Percentiles rank a stretch among this genome's conserved stretches.
Conservation (phyloP, 2,113 vertebrate genomes). For the Uropsilus gracilis region DNA sequence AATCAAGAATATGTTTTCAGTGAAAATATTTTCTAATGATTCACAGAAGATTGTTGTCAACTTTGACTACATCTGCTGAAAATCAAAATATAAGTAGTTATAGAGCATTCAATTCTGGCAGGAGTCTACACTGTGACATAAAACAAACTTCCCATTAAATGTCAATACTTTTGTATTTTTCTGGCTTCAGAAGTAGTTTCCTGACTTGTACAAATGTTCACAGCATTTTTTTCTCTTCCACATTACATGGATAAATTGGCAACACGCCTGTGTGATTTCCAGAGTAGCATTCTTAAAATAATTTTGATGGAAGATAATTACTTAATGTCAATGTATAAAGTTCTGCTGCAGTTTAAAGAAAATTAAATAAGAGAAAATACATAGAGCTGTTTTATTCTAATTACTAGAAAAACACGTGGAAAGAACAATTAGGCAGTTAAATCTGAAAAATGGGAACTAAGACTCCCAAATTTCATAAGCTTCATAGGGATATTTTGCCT, state of each 20-base stretch:
- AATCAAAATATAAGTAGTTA: slow-evolving; percentile 60
- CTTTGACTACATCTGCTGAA: slow-evolving; percentile 63
- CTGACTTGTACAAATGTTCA: slow-evolving; percentile 52
- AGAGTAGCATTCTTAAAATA: slow-evolving; percentile 53
- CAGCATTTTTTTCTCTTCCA: neutral
- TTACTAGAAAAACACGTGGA: neutral
- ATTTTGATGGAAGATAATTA: slow-evolving; percentile 49
- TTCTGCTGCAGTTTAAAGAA: neutral
- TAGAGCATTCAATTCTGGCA: slow-evolving; percentile 19
- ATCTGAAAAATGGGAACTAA: neutral
- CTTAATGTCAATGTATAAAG: slow-evolving; percentile 3
- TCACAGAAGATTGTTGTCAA: slow-evolving; percentile 68
- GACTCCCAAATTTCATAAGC: neutral
- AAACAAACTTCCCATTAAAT: slow-evolving; percentile 43
- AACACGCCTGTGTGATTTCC: neutral
- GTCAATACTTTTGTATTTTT: slow-evolving; percentile 36
- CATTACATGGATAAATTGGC: slow-evolving; percentile 22
- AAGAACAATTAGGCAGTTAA: neutral
- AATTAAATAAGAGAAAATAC: slow-evolving; percentile 48
- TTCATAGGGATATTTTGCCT: neutral
- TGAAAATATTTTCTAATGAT: slow-evolving; percentile 75
- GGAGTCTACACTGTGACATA: neutral
- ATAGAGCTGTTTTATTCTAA: neutral
- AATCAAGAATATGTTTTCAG: slow-evolving; percentile 72
- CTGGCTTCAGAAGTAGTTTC: slow-evolving; percentile 44